Conservation (phyloP, 2,888 invertebrate genomes). For the Nycteola revayana region DNA sequence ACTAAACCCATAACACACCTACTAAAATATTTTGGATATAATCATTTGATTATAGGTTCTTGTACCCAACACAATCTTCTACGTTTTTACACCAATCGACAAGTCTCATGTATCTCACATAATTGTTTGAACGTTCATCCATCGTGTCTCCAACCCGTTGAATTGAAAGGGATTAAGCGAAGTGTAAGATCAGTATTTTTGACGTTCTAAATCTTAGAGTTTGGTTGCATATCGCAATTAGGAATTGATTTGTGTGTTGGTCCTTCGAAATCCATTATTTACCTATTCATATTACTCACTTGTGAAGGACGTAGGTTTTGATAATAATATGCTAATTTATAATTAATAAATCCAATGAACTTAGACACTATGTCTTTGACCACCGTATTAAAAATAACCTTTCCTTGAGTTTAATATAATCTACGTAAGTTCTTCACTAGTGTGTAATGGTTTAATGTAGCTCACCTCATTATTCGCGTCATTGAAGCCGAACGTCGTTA, state of each 20-base stretch:
- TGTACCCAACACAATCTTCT: too few species aligned
- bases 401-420: too few species aligned
- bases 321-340: too few species aligned
- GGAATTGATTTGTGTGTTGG: conserved; percentile 54
- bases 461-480: conserved; percentile 28
- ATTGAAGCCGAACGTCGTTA: conserved; percentile 24
- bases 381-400: too few species aligned
- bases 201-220: conserved; percentile 39
- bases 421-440: not conserved
- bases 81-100: too few species aligned
- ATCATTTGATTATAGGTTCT: too few species aligned
- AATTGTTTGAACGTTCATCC: not conserved
- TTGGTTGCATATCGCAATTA: conserved; percentile 55
- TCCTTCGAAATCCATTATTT: conserved; percentile 57
- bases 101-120: too few species aligned
- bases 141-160: conserved; percentile 32
- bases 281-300: conserved; percentile 46
- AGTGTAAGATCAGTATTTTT: conserved; percentile 42
- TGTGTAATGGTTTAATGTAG: conserved; percentile 20
- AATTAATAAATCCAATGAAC: too few species aligned
- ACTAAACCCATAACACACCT: too few species aligned
- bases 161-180: conserved; percentile 43
- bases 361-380: too few species aligned
- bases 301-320: too few species aligned
- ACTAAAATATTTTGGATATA: too few species aligned